Percentiles rank a stretch among this genome's conserved stretches.
Conservation (phyloP, 2,797 vertebrate genomes). For the Sebastes itinus region DNA sequence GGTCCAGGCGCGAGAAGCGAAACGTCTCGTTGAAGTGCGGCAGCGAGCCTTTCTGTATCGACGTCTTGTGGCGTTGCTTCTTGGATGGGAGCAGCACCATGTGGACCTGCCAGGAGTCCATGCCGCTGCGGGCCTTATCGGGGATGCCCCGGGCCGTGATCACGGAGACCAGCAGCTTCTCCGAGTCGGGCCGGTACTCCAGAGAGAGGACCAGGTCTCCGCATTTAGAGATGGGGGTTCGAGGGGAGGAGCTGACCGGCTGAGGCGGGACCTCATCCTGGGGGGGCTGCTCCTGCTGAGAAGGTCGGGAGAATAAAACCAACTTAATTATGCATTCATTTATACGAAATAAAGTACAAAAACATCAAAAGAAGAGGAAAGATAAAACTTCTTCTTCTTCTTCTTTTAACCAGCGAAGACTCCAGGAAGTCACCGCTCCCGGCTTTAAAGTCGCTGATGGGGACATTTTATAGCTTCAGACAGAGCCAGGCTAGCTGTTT, state of each 20-base stretch:
- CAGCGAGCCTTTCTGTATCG: conserved; percentile 85
- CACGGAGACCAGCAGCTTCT: conserved; percentile 87
- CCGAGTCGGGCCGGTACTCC: conserved; percentile 82
- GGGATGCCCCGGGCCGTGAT: conserved; percentile 88
- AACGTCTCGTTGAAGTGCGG: conserved; percentile 91
- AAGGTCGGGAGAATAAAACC: not conserved
- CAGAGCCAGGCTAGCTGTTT: not conserved
- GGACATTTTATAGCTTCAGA: not conserved
- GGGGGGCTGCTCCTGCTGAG: conserved; percentile 77
- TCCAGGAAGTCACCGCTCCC: not conserved
- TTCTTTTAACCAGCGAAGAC: not conserved
- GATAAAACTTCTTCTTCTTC: not conserved
- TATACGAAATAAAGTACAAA: not conserved
- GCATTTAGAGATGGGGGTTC: conserved; percentile 88
- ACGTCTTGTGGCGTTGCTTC: conserved; percentile 90
- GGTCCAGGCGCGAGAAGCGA: conserved; percentile 87
- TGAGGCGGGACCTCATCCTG: conserved; percentile 45
- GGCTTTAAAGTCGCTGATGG: not conserved
- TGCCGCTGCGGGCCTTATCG: conserved; percentile 91
- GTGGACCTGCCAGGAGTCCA: conserved; percentile 93
- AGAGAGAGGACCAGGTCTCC: conserved; percentile 89
- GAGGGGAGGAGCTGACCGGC: conserved; percentile 48
- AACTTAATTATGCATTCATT: not conserved
- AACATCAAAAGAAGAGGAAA: not conserved
- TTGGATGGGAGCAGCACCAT: conserved; percentile 91